Evolutionary conservation across 1,140 invertebrate genomes (phyloP), one percentile per base, ranked within the genome.

Genomic region (Rhopalosiphum maidis): DNA sequence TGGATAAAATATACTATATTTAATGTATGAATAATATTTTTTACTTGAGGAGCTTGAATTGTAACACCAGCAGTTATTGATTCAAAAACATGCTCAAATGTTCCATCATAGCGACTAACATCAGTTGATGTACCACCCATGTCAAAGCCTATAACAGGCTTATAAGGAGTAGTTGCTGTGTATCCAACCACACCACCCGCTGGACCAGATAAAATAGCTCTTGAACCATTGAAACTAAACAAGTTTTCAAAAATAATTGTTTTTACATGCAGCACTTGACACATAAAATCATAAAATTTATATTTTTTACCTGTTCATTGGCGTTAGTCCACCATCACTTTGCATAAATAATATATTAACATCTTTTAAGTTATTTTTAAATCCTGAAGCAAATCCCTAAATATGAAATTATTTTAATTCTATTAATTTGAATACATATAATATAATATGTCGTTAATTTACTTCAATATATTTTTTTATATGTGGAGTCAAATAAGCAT

Each of bases 101-200:
- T 95, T 8, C 99, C 99, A 87, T 97, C 98, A 95, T 97, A 99
- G 89, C 99, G 96, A 93, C 98, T 99, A 11, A 99, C 99, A 96
- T 99, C 99, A 0, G 99, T 99, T 0, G 99, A 99, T 5, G 99
- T 99, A 11, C 99, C 99, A 91, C 99, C 99, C 99, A 99, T 99
- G 95, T 99, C 99, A 96, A 99, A 99, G 35, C 99, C 98, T 94
- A 99, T 98, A 0, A 98, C 96, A 48, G 99, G 98, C 48, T 94
- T 91, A 46, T 94, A 93, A 35, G 98, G 98, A 4, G 99, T 99
- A 94, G 97, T 96, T 0, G 99, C 98, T 85, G 91, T 93, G 95
- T 99, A 99, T 3, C 99, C 98, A 41, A 99, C 98, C 6, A 99
- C 99, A 21, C 99, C 99, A 9, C 99, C 99, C 4, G 99, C 99